Evolutionary conservation across 1,140 invertebrate species (phyloP).

Genomic region (Eueides isabella): DNA sequence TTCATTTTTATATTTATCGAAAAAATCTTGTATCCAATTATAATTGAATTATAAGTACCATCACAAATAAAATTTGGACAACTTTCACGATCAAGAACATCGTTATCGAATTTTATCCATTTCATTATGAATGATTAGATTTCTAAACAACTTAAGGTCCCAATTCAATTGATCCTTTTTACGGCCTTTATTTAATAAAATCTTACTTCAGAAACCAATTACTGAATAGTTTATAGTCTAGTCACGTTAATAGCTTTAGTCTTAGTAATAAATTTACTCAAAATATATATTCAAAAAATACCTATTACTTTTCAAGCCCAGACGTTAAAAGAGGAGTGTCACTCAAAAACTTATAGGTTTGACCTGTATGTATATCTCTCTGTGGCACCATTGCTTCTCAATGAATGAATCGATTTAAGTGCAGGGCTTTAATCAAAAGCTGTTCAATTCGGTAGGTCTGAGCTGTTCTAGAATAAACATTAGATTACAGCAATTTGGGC

Average conservation of each 20-base stretch:
- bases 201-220: background rate
- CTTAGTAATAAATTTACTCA: background rate
- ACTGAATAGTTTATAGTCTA: background rate
- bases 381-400: too few species aligned
- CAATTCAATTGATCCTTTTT: slow-evolving; percentile 3
- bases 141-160: background rate
- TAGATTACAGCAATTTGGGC: too few species aligned
- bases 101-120: slow-evolving; percentile 11
- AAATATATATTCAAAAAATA: background rate
- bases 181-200: background rate
- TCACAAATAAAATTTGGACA: background rate
- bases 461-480: too few species aligned
- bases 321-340: too few species aligned
- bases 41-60: background rate
- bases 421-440: too few species aligned
- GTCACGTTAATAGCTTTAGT: background rate
- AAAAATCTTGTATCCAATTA: background rate
- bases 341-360: too few species aligned
- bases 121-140: slow-evolving; percentile 9
- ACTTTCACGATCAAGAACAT: background rate
- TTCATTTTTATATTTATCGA: background rate
- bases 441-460: too few species aligned
- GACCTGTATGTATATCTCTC: too few species aligned
- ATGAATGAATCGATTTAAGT: too few species aligned
- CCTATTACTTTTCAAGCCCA: too few species aligned